These are phyloP conservation scores for Ceryle rudis DNA, from an alignment of 2,797 vertebrate species.

Conservation along the genomic window DNA sequence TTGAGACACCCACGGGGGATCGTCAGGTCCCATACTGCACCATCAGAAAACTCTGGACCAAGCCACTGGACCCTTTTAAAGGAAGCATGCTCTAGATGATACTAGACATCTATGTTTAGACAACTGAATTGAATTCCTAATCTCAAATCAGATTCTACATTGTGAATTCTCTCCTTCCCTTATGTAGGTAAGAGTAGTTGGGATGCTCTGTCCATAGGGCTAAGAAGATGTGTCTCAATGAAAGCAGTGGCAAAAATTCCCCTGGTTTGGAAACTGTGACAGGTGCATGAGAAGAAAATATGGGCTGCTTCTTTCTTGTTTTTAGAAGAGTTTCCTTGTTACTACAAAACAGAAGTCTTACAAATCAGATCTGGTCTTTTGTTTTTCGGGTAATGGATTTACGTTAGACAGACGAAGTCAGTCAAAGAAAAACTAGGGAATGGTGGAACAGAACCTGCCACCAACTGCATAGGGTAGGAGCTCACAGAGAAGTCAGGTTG, in stretches of 20 bases:
- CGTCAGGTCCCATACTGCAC: not conserved
- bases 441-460: not conserved
- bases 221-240: not conserved
- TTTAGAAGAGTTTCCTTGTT: not conserved
- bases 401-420: not conserved
- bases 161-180: not conserved
- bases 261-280: not conserved
- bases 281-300: not conserved
- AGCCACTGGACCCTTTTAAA: not conserved
- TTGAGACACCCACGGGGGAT: not conserved
- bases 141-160: not conserved
- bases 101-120: not conserved
- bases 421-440: not conserved
- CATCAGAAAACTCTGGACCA: not conserved
- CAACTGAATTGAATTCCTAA: not conserved
- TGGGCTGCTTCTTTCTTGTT: not conserved
- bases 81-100: not conserved
- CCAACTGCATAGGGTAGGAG: not conserved
- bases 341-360: not conserved
- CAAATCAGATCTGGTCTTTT: not conserved
- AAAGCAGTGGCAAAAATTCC: not conserved
- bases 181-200: not conserved
- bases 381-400: not conserved
- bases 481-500: not conserved
- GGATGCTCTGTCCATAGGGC: not conserved